Percentiles rank a stretch among this genome's conserved stretches.
phyloP scores from a whole-genome alignment of 2,888 invertebrate species.

The Scelioninae gen. 1 region DNA sequence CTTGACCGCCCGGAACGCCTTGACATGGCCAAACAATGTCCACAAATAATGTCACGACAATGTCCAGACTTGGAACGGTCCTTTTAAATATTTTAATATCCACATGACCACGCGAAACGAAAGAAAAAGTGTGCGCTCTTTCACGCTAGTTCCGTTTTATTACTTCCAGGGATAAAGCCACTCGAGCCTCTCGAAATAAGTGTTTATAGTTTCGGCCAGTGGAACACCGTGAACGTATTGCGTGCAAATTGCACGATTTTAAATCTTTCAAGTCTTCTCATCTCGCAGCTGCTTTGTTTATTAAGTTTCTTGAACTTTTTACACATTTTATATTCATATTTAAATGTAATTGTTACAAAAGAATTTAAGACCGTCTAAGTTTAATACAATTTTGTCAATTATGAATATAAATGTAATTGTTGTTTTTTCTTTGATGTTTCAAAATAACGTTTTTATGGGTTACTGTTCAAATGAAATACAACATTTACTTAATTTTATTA shows the following conservation, averaged over 20 bases:
- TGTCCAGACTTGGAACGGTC: slow-evolving; percentile 53
- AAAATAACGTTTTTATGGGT: too few species aligned
- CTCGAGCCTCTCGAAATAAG: slow-evolving; percentile 28
- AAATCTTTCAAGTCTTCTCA: slow-evolving; percentile 4
- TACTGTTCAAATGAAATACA: too few species aligned
- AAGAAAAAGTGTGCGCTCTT: slow-evolving; percentile 43
- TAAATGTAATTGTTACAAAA: not conserved
- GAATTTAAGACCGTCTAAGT: too few species aligned
- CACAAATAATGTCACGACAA: slow-evolving; percentile 73
- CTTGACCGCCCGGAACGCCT: slow-evolving; percentile 78
- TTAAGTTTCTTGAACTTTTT: not conserved
- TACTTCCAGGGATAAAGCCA: slow-evolving; percentile 46
- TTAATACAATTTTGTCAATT: too few species aligned
- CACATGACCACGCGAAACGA: slow-evolving; percentile 26
- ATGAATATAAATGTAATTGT: too few species aligned
- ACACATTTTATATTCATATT: not conserved
- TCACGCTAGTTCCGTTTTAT: slow-evolving; percentile 54
- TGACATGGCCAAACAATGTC: slow-evolving; percentile 78
- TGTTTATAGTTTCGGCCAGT: slow-evolving; percentile 17
- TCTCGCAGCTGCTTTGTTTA: not conserved
- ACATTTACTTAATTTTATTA: too few species aligned
- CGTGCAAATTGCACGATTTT: slow-evolving; percentile 41
- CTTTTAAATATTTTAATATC: slow-evolving; percentile 47
- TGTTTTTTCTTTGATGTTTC: too few species aligned
- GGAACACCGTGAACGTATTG: slow-evolving; percentile 3